Evolutionary conservation across 2,113 vertebrate species (phyloP), one percentile per base, ranked within the genome.

Genomic region (Vidua macroura): DNA sequence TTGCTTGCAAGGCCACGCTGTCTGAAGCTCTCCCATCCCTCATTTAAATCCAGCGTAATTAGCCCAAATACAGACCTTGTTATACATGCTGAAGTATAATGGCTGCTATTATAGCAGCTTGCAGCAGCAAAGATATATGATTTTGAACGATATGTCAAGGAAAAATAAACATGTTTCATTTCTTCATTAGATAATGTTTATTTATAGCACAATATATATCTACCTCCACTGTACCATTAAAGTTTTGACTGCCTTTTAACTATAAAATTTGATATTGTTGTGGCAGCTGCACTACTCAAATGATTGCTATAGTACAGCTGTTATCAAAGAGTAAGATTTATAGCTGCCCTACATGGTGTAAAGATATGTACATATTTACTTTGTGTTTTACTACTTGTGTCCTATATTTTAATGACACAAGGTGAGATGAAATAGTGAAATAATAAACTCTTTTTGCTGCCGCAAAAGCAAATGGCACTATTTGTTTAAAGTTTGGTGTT

Each of bases 171-270:
- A 97, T 77, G 92, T 91, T 97, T 98, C 95, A 95, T 97, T 98
- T 98, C 97, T 98, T 98, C 97, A 98, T 98, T 97, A 98, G 97
- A 98, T 94, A 94, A 98, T 97, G 97, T 97, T 98, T 98, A 98
- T 98, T 98, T 98, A 97, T 98, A 95, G 96, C 95, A 93, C 93
- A 96, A 96, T 97, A 95, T 97, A 97, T 97, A 97, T 97, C 96
- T 96, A 97, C 95, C 96, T 98, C 96, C 95, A 97, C 97, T 97
- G 93, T 97, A 97, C 95, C 98, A 98, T 98, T 98, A 96, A 97
- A 97, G 97, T 97, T 98, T 97, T 98, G 95, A 98, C 97, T 98
- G 97, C 96, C 97, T 98, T 98, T 98, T 98, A 98, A 97, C 98
- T 97, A 97, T 97, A 98, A 98, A 98, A 98, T 97, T 97, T 98